phyloP scores from a whole-genome alignment of 2,113 vertebrate genomes.

The Shinisaurus crocodilurus region DNA sequence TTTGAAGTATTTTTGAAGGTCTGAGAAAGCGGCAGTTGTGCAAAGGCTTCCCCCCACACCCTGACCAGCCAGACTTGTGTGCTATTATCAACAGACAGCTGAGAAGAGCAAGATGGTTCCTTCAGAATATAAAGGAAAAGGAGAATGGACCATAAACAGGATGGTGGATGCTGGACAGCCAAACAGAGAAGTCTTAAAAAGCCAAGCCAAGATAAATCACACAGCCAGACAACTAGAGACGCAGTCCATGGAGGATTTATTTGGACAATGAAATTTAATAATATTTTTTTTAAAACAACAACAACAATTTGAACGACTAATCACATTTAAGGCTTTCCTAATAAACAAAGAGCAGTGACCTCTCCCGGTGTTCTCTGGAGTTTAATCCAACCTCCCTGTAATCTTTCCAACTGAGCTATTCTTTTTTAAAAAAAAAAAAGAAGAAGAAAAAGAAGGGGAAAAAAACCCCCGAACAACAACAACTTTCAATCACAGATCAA shows the following conservation, averaged over 20 bases:
- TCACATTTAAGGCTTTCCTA: conserved; percentile 53
- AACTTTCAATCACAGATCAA: conserved; percentile 52
- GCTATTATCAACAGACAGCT: not conserved
- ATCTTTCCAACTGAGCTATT: conserved; percentile 63
- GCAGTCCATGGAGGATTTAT: conserved; percentile 65
- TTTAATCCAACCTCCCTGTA: conserved; percentile 56
- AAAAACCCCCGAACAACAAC: no score
- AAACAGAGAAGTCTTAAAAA: conserved; percentile 39
- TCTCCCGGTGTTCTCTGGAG: conserved; percentile 53
- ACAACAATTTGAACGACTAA: conserved; percentile 60
- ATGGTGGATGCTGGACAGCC: conserved; percentile 47
- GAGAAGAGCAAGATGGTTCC: conserved; percentile 13
- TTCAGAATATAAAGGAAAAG: not conserved
- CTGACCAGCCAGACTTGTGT: not conserved
- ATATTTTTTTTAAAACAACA: not conserved
- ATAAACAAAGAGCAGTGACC: conserved; percentile 61
- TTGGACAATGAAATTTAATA: conserved; percentile 60
- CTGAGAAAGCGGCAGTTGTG: not conserved
- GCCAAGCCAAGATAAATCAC: conserved; percentile 34
- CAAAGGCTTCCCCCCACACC: not conserved
- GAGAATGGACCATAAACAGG: not conserved
- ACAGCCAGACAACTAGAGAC: conserved; percentile 42
- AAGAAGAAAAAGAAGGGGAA: conserved; percentile 4
- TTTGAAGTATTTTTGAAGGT: not conserved
- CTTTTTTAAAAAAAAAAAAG: not conserved